Evolutionary conservation across 1,140 invertebrate genomes (phyloP), one percentile per base, ranked within the genome.

Genomic region (Prorops nasuta): DNA sequence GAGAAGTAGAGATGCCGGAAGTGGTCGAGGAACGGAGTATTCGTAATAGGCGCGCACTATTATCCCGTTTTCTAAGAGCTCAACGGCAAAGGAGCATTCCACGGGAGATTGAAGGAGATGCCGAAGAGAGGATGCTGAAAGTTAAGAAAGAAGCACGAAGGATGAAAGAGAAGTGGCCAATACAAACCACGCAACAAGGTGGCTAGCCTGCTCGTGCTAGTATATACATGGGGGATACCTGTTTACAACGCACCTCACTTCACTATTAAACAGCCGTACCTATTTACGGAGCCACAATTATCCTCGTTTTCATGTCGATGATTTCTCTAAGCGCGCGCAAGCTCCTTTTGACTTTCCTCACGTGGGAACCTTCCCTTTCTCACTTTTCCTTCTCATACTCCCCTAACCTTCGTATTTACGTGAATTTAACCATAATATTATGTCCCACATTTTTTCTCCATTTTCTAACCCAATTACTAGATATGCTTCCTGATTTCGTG

Each of bases 231-330:
- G n/a, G n/a, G n/a, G n/a, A n/a, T n/a, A n/a, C n/a, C n/a, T n/a
- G n/a, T n/a, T n/a, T n/a, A n/a, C n/a, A n/a, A n/a, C n/a, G n/a
- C n/a, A n/a, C n/a, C n/a, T n/a, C n/a, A n/a, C n/a, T n/a, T n/a
- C n/a, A n/a, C 56, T 67, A 67, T 66, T 67, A 63, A 66, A 52
- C 58, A 60, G 64, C 54, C 54, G 55, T 57, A n/a, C n/a, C n/a
- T n/a, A 58, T 63, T 66, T 68, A 60, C 59, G 39, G 44, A 56
- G 45, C 63, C 51, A 48, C 58, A 67, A 67, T 67, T 67, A 65
- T 65, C 57, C 63, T 53, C 51, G 51, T 62, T 67, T 64, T 48
- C 58, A 52, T 52, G 49, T 47, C 58, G 58, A 54, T 49, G 58
- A 62, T 64, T 56, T 49, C 40, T 51, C 45, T 39, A 38, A 36